These are phyloP conservation scores for Nematopogon swammerdamellus DNA, from an alignment of 2,888 invertebrate genomes.

Conservation along the genomic window DNA sequence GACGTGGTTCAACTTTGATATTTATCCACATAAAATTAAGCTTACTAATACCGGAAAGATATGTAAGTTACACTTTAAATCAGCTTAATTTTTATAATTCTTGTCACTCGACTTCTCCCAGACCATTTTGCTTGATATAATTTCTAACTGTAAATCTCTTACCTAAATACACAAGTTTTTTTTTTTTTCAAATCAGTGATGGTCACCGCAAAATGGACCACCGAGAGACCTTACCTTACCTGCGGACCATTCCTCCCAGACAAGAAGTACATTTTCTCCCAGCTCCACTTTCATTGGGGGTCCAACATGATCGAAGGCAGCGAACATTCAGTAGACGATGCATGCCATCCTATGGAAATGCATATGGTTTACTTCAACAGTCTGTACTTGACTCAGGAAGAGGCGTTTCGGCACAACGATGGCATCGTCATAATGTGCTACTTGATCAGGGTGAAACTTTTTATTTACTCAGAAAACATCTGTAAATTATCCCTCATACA, in stretches of 20 bases:
- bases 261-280: slow-evolving; percentile 61
- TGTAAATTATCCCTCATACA: too few species aligned
- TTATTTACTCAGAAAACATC: background rate
- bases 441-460: slow-evolving; percentile 51
- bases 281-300: slow-evolving; percentile 72
- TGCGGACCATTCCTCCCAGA: slow-evolving; percentile 52
- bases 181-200: slow-evolving; percentile 36
- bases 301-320: slow-evolving; percentile 58
- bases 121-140: too few species aligned
- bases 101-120: too few species aligned
- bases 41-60: slow-evolving; percentile 66
- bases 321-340: slow-evolving; percentile 58
- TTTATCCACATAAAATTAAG: slow-evolving; percentile 60
- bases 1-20: slow-evolving; percentile 56
- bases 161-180: too few species aligned
- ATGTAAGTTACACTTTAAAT: slow-evolving; percentile 27
- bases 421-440: slow-evolving; percentile 60
- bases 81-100: too few species aligned
- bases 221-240: slow-evolving; percentile 55
- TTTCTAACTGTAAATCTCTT: too few species aligned
- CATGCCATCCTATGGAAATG: slow-evolving; percentile 59
- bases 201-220: slow-evolving; percentile 60
- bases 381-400: slow-evolving; percentile 55
- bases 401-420: slow-evolving; percentile 57
- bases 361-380: slow-evolving; percentile 39